These are phyloP conservation scores for Lophotriccus pileatus DNA, from an alignment of 2,797 vertebrate genomes.

Conservation along the genomic window DNA sequence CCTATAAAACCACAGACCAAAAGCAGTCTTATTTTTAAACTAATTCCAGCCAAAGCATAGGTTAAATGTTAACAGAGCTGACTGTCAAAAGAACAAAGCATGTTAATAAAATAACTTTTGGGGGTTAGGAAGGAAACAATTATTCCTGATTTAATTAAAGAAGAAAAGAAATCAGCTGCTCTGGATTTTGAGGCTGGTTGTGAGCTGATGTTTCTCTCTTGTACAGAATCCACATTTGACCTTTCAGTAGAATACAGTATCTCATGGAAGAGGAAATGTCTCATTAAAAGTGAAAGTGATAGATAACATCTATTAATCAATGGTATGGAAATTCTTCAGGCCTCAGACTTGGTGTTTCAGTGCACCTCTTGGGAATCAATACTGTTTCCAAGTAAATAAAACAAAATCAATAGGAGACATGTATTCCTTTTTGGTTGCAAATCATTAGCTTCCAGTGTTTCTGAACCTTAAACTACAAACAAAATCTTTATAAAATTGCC, in stretches of 20 bases:
- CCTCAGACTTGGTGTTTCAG: conserved; percentile 48
- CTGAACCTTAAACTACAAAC: conserved; percentile 53
- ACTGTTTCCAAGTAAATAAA: conserved; percentile 77
- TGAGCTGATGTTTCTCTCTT: background rate
- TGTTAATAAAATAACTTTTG: background rate
- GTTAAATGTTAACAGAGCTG: background rate
- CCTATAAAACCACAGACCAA: background rate
- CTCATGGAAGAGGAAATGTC: conserved; percentile 53
- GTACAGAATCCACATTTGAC: conserved; percentile 40
- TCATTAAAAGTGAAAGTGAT: conserved; percentile 75
- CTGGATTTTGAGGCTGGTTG: background rate
- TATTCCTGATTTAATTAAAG: conserved; percentile 6
- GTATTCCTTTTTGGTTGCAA: conserved; percentile 70
- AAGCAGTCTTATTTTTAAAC: background rate
- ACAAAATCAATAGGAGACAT: conserved; percentile 71
- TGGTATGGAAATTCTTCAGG: conserved; percentile 64
- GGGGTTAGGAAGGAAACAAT: background rate
- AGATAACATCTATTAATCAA: conserved; percentile 71
- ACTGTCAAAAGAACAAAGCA: background rate
- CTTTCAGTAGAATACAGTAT: conserved; percentile 31
- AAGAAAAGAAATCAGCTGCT: background rate
- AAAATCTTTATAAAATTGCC: conserved; percentile 16
- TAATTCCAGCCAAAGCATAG: background rate
- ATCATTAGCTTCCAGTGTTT: conserved; percentile 70
- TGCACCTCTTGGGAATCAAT: conserved; percentile 73